Percentiles rank a stretch among this genome's conserved stretches.
Evolutionary conservation across 2,113 vertebrate species (phyloP).

Genomic region (Chelonoidis abingdonii): DNA sequence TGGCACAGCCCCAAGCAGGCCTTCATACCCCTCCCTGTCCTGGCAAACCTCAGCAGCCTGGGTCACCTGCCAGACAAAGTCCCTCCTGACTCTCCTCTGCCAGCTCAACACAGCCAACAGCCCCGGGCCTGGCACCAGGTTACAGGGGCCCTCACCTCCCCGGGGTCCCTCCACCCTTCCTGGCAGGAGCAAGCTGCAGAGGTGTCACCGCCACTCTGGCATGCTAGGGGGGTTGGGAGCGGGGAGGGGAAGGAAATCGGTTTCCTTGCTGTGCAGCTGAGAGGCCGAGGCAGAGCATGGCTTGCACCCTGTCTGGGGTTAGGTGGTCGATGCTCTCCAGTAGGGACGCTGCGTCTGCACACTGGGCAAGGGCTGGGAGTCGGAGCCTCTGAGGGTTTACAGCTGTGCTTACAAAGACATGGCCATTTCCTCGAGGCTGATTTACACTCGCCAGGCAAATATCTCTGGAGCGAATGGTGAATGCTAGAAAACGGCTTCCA

Average conservation of each 20-base stretch:
- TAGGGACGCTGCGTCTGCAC: background rate
- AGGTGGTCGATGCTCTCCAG: background rate
- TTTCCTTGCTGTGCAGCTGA: background rate
- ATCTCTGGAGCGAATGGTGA: background rate
- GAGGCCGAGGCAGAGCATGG: background rate
- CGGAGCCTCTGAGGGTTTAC: background rate
- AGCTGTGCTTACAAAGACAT: background rate
- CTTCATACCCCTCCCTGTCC: background rate
- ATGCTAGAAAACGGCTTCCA: background rate
- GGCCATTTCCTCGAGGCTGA: slow-evolving; percentile 19
- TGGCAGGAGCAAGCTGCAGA: background rate
- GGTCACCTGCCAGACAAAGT: fast-evolving
- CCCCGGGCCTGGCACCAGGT: background rate
- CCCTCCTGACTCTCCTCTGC: background rate
- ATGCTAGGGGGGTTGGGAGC: background rate
- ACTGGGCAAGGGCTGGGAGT: slow-evolving; percentile 12
- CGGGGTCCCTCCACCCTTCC: background rate
- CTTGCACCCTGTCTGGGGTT: background rate
- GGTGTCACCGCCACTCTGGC: background rate
- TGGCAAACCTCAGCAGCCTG: background rate
- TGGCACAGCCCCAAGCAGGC: background rate
- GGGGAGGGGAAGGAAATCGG: background rate
- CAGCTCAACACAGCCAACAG: background rate
- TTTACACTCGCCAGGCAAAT: slow-evolving; percentile 15
- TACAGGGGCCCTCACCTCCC: background rate